phyloP scores from a whole-genome alignment of 2,888 invertebrate genomes.

The Diplolepis rosae region DNA sequence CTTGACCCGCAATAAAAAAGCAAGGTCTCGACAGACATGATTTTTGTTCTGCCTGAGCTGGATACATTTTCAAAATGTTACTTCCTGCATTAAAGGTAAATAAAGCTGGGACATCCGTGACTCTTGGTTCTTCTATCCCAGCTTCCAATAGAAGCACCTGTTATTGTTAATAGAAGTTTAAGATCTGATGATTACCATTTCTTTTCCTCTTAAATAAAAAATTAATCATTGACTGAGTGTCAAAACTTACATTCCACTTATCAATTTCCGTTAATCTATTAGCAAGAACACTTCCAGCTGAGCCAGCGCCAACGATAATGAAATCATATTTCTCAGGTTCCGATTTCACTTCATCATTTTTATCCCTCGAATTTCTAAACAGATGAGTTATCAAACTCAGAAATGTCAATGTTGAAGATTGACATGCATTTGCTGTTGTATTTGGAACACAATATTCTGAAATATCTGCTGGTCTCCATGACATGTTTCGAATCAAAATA shows the following conservation, averaged over 20 bases:
- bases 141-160: constrained; percentile 87
- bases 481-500: too few species aligned
- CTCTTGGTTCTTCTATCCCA: constrained; percentile 92
- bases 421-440: too few species aligned
- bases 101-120: constrained; percentile 90
- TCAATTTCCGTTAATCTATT: constrained; percentile 3
- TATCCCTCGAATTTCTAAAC: too few species aligned
- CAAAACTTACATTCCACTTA: not conserved
- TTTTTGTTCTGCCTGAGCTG: constrained; percentile 79
- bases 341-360: too few species aligned
- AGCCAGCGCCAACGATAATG: too few species aligned
- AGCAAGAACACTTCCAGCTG: not conserved
- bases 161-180: not conserved
- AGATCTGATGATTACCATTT: too few species aligned
- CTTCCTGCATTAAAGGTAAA: constrained; percentile 78
- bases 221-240: not conserved
- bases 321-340: not conserved
- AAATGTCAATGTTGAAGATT: too few species aligned
- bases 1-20: too few species aligned
- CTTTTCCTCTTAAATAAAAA: not conserved
- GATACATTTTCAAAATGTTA: constrained; percentile 82
- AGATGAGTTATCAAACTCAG: too few species aligned
- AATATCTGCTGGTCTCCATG: too few species aligned
- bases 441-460: too few species aligned
- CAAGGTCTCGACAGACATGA: constrained; percentile 73